phyloP scores from a whole-genome alignment of 2,888 invertebrate genomes.

The Tridacna gigas region DNA sequence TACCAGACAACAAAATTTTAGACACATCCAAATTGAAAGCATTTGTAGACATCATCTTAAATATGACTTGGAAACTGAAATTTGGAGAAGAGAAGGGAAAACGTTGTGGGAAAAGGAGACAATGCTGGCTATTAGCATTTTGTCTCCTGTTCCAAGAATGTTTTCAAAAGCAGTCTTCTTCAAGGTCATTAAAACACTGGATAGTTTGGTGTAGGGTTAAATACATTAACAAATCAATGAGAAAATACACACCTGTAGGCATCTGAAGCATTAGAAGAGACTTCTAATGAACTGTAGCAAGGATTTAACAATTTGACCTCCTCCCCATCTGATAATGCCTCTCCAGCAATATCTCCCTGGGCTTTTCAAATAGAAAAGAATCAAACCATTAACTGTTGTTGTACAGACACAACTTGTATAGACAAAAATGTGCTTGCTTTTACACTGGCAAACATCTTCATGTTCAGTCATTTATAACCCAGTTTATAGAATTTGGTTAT shows the following conservation, averaged over 20 bases:
- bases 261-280: constrained; percentile 82
- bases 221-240: neutral
- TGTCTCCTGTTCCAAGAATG: neutral
- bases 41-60: too few relatives aligned
- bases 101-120: neutral
- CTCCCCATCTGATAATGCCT: constrained; percentile 76
- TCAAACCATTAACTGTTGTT: neutral
- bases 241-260: constrained; percentile 73
- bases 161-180: neutral
- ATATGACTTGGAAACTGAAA: too few relatives aligned
- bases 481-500: too few relatives aligned
- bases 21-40: too few relatives aligned
- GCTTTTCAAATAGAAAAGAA: constrained; percentile 54
- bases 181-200: neutral
- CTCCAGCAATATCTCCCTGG: constrained; percentile 68
- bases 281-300: constrained; percentile 80
- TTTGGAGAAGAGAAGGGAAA: neutral
- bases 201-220: neutral
- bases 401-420: too few relatives aligned
- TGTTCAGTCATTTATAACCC: too few relatives aligned
- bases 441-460: too few relatives aligned
- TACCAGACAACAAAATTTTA: too few relatives aligned
- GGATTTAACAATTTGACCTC: constrained; percentile 80
- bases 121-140: neutral
- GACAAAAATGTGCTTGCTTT: too few relatives aligned